Evolutionary conservation across 2,797 vertebrate species (phyloP).

Genomic region (Schizothorax lantsangensis): DNA sequence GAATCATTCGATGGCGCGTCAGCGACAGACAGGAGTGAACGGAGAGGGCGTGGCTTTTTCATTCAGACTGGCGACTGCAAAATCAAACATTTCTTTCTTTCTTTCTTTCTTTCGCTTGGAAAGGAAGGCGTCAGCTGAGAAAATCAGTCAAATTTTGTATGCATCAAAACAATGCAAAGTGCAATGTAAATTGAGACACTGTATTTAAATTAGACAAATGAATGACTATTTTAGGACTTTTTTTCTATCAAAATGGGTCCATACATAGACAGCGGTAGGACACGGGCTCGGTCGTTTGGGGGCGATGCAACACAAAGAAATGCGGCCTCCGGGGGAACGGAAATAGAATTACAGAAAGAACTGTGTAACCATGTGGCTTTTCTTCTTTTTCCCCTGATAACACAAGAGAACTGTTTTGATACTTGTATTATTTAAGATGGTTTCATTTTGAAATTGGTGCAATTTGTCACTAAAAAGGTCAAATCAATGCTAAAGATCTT

Average conservation of each 20-base stretch:
- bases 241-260: not conserved
- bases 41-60: constrained; percentile 11
- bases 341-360: not conserved
- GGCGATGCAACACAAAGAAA: not conserved
- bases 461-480: not conserved
- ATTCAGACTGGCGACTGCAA: not conserved
- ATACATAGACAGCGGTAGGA: not conserved
- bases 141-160: not conserved
- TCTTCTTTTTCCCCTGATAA: not conserved
- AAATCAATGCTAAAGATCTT: not conserved
- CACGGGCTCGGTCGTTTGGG: not conserved
- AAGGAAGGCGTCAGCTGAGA: not conserved
- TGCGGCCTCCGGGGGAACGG: not conserved
- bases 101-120: not conserved
- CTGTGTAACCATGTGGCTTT: not conserved
- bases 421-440: not conserved
- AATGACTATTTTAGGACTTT: not conserved
- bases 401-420: not conserved
- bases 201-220: not conserved
- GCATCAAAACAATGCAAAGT: not conserved
- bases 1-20: not conserved
- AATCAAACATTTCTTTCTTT: not conserved
- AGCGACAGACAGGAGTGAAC: not conserved
- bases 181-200: not conserved
- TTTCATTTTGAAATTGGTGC: not conserved